These are phyloP conservation scores for Percina caprodes DNA, from an alignment of 2,113 vertebrate genomes.

Conservation along the genomic window DNA sequence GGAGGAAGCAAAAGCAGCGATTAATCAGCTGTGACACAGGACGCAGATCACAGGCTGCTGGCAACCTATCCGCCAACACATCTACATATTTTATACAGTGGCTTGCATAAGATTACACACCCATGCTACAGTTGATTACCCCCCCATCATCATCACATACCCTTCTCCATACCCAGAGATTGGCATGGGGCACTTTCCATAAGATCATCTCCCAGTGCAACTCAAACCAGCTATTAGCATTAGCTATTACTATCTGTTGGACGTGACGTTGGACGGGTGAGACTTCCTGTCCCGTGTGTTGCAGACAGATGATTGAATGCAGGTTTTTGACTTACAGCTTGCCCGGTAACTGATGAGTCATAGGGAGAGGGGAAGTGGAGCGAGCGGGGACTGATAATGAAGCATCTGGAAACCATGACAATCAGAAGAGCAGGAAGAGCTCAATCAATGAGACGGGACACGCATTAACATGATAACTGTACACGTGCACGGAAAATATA, in stretches of 20 bases:
- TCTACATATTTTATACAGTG: constrained; percentile 33
- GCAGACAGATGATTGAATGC: neutral
- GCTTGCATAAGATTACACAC: no score
- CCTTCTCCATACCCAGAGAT: no score
- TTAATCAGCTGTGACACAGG: constrained; percentile 58
- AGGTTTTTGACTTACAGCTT: constrained; percentile 3
- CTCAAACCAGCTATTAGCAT: no score
- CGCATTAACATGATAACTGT: constrained; percentile 16
- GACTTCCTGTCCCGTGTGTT: neutral
- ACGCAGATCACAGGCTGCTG: constrained; percentile 54
- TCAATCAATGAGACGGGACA: constrained; percentile 56
- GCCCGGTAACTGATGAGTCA: constrained; percentile 41
- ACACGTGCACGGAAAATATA: neutral
- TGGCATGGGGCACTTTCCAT: no score
- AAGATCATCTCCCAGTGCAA: no score
- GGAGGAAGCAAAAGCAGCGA: constrained; percentile 40
- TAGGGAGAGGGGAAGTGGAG: neutral
- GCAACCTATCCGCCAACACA: neutral
- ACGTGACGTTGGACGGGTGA: neutral
- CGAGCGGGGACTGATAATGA: constrained; percentile 24
- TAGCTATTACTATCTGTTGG: no score
- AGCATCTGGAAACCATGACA: constrained; percentile 77
- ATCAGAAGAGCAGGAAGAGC: constrained; percentile 72
- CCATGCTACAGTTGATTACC: no score
- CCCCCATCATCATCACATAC: no score